Evolutionary conservation across 35 echinoderm and acorn worm species (phyloP), one percentile per base, ranked within the genome.

Genomic region (Apostichopus californicus): DNA sequence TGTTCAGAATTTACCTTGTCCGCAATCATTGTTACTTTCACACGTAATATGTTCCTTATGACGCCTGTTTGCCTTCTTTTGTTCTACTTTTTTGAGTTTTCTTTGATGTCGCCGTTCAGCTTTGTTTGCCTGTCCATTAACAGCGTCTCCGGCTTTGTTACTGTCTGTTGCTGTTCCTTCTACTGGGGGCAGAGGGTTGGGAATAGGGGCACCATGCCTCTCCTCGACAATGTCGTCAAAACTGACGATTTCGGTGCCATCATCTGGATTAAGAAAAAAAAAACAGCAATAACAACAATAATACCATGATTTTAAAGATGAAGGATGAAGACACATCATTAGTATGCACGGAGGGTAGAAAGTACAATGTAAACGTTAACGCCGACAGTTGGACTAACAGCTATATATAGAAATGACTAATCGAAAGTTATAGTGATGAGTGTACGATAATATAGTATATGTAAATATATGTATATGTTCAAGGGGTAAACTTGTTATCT

Each of bases 211-310:
- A 12, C 86, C 86, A n/a, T 88, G 86, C 68, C 86, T 88, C 10
- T 88, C 86, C 58, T 64, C 58, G 21, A 88, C 86, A 68, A 88
- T 88, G 20, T 88, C 86, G 68, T 88, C 86, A 65, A 88, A 88
- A 68, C 86, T 88, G 5, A 88, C 86, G 9, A 88, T 66, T 23
- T 88, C 55, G 20, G 58, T 28, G 28, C 65, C 59, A 9, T n/a
- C 56, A 7, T 64, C 86, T 88, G 57, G 8, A 79, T 23, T 12
- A 5, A 79, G 22, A 79, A 5, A 25, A 79, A 79, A 61, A 61
- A 5, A 9, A 61, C 1, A 61, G 1, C 7, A 61, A 61, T 1
- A 61, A 61, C 12, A 61, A 61, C 12, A 61, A 61, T 61, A 61
- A 61, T 61, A 46, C 34, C 34, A 2, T 46, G 34, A 46, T 46